Evolutionary conservation across 2,797 vertebrate genomes (phyloP).

Genomic region (Danio choprae): DNA sequence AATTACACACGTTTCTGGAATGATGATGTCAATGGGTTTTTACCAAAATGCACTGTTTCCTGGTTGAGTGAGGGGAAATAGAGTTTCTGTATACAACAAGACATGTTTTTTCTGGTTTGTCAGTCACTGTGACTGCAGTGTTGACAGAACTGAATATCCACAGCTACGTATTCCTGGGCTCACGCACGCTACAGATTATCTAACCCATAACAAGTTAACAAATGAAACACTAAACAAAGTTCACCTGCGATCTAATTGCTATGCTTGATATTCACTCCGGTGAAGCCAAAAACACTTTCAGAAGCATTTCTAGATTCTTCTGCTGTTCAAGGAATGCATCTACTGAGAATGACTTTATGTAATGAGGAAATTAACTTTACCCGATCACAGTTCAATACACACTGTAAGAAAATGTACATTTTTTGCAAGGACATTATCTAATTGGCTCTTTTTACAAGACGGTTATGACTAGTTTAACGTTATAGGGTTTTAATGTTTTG

Average conservation of each 20-base stretch:
- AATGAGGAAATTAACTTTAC: not conserved
- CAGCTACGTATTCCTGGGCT: not conserved
- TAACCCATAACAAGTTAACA: not conserved
- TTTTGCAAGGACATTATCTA: not conserved
- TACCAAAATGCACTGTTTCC: not conserved
- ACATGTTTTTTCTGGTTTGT: not conserved
- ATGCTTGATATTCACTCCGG: not conserved
- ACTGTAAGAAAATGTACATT: too few species aligned
- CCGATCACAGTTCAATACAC: not conserved
- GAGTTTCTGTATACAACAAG: slow-evolving; percentile 10
- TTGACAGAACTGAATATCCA: not conserved
- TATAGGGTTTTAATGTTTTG: too few species aligned
- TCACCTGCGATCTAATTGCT: not conserved
- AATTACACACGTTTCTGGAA: not conserved
- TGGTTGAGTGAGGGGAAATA: not conserved
- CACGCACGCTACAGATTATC: not conserved
- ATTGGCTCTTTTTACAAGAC: too few species aligned
- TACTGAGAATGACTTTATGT: not conserved
- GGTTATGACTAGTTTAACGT: too few species aligned
- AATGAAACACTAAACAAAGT: not conserved
- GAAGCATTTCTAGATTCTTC: not conserved
- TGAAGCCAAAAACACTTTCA: not conserved
- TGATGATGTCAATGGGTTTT: not conserved
- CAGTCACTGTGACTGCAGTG: not conserved
- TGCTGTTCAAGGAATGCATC: not conserved